Evolutionary conservation across 2,888 invertebrate species (phyloP).

Genomic region (Drosophila robusta): DNA sequence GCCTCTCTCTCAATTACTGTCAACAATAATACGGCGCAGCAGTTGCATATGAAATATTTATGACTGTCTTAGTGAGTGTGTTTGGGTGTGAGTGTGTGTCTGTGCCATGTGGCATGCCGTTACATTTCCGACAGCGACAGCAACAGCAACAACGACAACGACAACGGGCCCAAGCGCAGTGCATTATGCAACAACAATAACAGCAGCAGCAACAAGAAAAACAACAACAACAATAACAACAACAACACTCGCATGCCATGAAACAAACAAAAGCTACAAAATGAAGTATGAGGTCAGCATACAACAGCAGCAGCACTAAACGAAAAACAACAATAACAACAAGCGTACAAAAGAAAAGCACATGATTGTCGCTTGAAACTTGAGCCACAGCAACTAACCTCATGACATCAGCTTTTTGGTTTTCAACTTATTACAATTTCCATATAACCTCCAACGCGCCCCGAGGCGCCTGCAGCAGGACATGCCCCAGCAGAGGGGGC

Average conservation of each 20-base stretch:
- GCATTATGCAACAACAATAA: conserved; percentile 66
- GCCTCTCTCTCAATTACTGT: conserved; percentile 70
- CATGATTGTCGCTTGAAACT: conserved; percentile 81
- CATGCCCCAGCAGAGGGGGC: neutral
- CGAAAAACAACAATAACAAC: conserved; percentile 12
- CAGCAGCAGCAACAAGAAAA: conserved; percentile 19
- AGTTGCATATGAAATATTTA: conserved; percentile 66
- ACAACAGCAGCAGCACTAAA: conserved; percentile 45
- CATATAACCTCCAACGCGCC: conserved; percentile 72
- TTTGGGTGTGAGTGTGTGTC: conserved; percentile 14
- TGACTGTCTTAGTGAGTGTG: conserved; percentile 38
- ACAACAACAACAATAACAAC: conserved; percentile 24
- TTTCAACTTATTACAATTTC: conserved; percentile 81
- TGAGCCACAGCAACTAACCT: conserved; percentile 80
- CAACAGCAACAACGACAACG: conserved; percentile 45
- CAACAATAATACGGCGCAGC: conserved; percentile 63
- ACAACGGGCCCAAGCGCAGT: conserved; percentile 55
- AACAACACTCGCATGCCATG: conserved; percentile 55
- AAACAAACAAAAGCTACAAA: conserved; percentile 77
- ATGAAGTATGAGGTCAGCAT: conserved; percentile 80
- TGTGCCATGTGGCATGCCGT: conserved; percentile 61
- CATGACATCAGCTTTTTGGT: conserved; percentile 82
- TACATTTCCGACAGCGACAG: conserved; percentile 69
- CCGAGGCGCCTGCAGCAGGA: conserved; percentile 48
- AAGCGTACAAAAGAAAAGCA: conserved; percentile 67